Base-by-base conservation (phyloP, 2,888 invertebrate genomes). In the Hypsopygia costalis region DNA sequence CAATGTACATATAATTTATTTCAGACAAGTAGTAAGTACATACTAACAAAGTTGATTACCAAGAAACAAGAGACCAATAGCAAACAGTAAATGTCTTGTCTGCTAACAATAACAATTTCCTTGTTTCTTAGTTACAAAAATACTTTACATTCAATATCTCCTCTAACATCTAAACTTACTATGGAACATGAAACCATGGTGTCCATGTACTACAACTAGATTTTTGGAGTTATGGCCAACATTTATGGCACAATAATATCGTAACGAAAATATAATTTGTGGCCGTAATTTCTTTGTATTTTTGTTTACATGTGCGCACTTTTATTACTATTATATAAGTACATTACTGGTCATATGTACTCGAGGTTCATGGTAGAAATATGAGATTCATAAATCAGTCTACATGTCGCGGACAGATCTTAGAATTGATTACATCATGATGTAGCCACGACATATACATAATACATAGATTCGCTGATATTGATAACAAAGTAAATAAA, bases 191-290 rank as follows among this genome's bases (percentile, higher is more conserved):
- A 16, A 16, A 16, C n/a, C n/a, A n/a, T n/a, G n/a, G n/a, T n/a
- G 16, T 16, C 16, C 16, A 16, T 16, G 16, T 16, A 4, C 16
- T 16, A 16, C 3, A 25, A n/a, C 25, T 25, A 25, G 7, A 25
- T 6, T 5, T 25, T 25, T 5, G 7, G 2, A 25, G 25, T 7
- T 25, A 25, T 25, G 25, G 16, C 25, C 25, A 3, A 25, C 16
- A 16, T 16, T 3, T 31, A 44, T 46, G 47, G 46, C 49, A 49
- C 44, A 43, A 44, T 46, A 51, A 50, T 37, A 51, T 47, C 40
- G 40, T 53, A 54, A 53, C 47, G 52, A 59, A 54, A 55, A 58
- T 52, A 54, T 47, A 30, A 47, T 36, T 47, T 37, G 37, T 39
- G n/a, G 25, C 7, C 3, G 25, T 5, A 25, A 2, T 33, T 33